Evolutionary conservation across 2,888 invertebrate genomes (phyloP).

Genomic region (Nephrotoma guestfalica): DNA sequence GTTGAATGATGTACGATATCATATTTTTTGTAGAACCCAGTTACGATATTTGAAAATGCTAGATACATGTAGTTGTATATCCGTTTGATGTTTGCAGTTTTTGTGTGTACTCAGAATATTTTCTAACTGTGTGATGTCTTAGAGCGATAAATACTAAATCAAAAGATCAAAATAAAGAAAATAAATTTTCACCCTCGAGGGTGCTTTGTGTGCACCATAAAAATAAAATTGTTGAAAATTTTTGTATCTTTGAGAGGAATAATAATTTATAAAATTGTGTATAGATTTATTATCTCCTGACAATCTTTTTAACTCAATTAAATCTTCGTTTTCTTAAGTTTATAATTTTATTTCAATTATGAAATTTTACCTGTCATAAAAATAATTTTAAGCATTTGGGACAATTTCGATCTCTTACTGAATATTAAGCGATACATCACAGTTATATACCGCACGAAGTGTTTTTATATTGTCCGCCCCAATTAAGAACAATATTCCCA

Average conservation of each 20-base stretch:
- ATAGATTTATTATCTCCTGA: too few relatives aligned
- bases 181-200: not conserved
- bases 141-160: not conserved
- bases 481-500: not conserved
- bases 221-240: not conserved
- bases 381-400: too few relatives aligned
- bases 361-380: not conserved
- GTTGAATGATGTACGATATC: not conserved
- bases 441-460: not conserved
- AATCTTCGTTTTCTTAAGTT: not conserved
- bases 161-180: not conserved
- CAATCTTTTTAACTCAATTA: not conserved
- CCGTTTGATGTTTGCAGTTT: not conserved
- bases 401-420: too few relatives aligned
- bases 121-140: not conserved
- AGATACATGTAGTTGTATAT: not conserved
- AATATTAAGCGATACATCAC: too few relatives aligned
- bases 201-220: not conserved
- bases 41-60: not conserved
- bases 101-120: too few relatives aligned
- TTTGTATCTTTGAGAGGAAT: not conserved
- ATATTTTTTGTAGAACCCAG: too few relatives aligned
- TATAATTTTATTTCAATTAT: not conserved
- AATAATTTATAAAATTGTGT: not conserved
- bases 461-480: not conserved